Base-by-base conservation (phyloP, 2,888 invertebrate species). In the Rhaphigaster nebulosa region DNA sequence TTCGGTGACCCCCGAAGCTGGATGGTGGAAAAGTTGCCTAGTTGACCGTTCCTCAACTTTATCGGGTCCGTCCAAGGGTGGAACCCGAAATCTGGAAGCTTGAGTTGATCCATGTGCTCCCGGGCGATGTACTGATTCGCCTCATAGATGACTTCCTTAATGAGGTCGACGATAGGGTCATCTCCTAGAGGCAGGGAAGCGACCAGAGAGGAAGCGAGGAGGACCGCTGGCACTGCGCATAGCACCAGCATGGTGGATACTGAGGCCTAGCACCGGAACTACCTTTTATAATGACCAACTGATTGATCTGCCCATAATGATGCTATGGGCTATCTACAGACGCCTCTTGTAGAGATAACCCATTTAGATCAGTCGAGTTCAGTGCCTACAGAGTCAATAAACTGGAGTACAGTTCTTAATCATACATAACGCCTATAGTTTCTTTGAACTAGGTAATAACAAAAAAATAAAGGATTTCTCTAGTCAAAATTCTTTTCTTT, bases 21-120 rank as follows among this genome's bases (percentile, higher is more conserved):
- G n/a, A 84, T 41, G n/a, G 84, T 45, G 26, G 84, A 84, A 34
- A 84, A 84, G 45, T 84, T 45, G n/a, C 84, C 45, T 12, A 84
- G n/a, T 12, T 23, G 84, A 10, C 84, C 84, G 45, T 84, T 84
- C 15, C 84, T 84, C 45, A 84, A n/a, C n/a, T 84, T 41, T 4
- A 84, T 41, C 0, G 84, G 84, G n/a, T 84, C 84, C 0, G 0
- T 1, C 84, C 45, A 84, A n/a, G 45, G 45, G 5, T 84, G 84
- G n/a, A n/a, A 45, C n/a, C 84, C 84, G 45, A 84, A n/a, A 50
- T 84, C 84, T 13, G 84, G 84, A 0, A 84, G 41, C 12, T 26
- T 41, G 84, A 84, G 10, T 3, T 41, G 26, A 15, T 84, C 84
- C 45, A 45, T 2, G 20, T 84, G 84, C 15, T 84, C n/a, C 13